Evolutionary conservation across 2,888 invertebrate genomes (phyloP), one percentile per base, ranked within the genome.

Genomic region (Pharmacophagus antenor): DNA sequence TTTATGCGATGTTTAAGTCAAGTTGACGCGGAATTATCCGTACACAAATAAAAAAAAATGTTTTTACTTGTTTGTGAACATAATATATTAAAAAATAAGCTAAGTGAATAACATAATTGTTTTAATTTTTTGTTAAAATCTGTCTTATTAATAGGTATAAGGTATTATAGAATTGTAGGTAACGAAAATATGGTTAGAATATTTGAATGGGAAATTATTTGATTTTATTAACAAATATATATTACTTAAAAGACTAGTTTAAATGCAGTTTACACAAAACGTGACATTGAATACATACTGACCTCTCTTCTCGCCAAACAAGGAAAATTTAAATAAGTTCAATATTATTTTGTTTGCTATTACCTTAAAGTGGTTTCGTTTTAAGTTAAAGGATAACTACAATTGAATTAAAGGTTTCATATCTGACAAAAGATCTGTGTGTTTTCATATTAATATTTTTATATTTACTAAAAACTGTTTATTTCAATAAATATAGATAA

Each of bases 281-380:
- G 5, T 56, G 23, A 48, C 56, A 56, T 48, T 49, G 48, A 48
- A 41, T 48, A 41, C 41, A 17, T 5, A 37, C 18, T 12, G 48
- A 48, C 56, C 48, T 56, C 41, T 37, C 12, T 12, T 18, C 5
- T 23, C 41, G 8, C 17, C 37, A 56, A 48, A 56, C 18, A 48
- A 56, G 56, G 56, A 48, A 56, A 48, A 48, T 37, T 56, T 56
- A 18, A 52, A 41, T 25, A 52, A 49, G 37, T 48, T 56, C 23
- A 48, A 56, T 56, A 56, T 56, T 56, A 17, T 56, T 23, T 47
- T 56, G 22, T 47, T 55, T 55, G 55, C 55, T 47, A 10, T 42
- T 42, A 42, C n/a, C 42, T 17, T 42, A 17, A 42, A 42, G 17
- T 42, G 17, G 17, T 42, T 42, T 31, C 31, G 8, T 31, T 31